Conservation (phyloP, 1,140 invertebrate genomes). For the Adelges cooleyi region DNA sequence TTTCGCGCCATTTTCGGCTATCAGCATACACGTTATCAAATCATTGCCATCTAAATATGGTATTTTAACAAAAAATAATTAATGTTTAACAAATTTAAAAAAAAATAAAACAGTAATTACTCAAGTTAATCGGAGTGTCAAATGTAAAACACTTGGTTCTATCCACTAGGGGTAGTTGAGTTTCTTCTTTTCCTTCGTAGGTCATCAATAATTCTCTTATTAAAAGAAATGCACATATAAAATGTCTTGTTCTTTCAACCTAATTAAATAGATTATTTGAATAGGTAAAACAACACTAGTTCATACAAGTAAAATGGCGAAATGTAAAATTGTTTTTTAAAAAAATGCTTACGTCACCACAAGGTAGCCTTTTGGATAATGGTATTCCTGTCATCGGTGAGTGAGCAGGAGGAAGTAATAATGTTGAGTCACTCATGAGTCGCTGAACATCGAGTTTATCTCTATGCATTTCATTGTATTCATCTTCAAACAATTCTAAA, state of each 20-base stretch:
- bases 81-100: no score
- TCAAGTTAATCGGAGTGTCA: conserved; percentile 32
- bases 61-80: not conserved
- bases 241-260: conserved; percentile 84
- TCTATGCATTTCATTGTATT: conserved; percentile 83
- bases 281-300: not conserved
- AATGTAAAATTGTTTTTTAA: conserved; percentile 8
- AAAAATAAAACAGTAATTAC: no score
- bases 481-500: conserved; percentile 97
- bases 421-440: conserved; percentile 90
- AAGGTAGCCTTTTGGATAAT: conserved; percentile 87
- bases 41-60: conserved; percentile 59
- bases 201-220: conserved; percentile 72
- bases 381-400: conserved; percentile 90
- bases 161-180: conserved; percentile 82
- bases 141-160: conserved; percentile 72
- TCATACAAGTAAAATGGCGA: not conserved
- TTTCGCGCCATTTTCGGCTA: conserved; percentile 77
- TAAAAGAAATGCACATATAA: conserved; percentile 89
- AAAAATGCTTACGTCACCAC: conserved; percentile 64
- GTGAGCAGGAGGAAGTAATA: conserved; percentile 88
- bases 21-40: conserved; percentile 88
- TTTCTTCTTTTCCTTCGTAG: conserved; percentile 70
- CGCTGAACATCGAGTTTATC: conserved; percentile 81
- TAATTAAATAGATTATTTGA: conserved; percentile 37